Base-by-base conservation (phyloP, 2,797 vertebrate species). In the Sebastes variabilis region DNA sequence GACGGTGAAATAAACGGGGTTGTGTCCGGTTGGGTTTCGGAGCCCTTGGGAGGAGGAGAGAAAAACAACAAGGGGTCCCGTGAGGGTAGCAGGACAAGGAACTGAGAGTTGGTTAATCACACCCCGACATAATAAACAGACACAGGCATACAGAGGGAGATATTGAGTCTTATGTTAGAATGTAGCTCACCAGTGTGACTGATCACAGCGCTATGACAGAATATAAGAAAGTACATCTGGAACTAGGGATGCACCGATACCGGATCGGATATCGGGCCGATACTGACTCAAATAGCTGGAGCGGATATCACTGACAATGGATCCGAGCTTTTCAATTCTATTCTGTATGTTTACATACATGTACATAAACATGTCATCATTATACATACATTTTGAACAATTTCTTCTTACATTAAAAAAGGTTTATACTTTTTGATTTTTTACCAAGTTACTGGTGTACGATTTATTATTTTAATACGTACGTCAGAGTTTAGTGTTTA, bases 1-100 rank as follows among this genome's bases (percentile, higher is more conserved):
- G 80, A 84, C 72, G 62, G 79, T 68, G 67, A 87, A 82, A 76
- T 81, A 22, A 74, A 82, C 79, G 46, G 64, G 70, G 24, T 66
- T 36, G 70, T 54, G 67, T 77, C 77, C 49, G 13, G 69, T 70
- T 78, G 9, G 65, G 72, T 87, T 86, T 90, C 54, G 52, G 56
- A 46, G 55, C 75, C 60, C 14, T 55, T 7, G 67, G 82, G 71
- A 54, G 56, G 68, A 61, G 18, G 38, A 42, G 38, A 42, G 74
- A 62, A 68, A 42, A 54, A 70, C 25, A 69, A 64, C 32, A 14
- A 30, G 61, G 11, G 34, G 49, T 68, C 78, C 72, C 30, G 25
- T 62, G 69, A 52, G 49, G 64, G 68, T 72, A 67, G 36, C 22
- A 20, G 24, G 68, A 49, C 20, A 29, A 25, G 49, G 12, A 12